phyloP scores from a whole-genome alignment of 2,797 vertebrate species.

The Anniella stebbinsi region DNA sequence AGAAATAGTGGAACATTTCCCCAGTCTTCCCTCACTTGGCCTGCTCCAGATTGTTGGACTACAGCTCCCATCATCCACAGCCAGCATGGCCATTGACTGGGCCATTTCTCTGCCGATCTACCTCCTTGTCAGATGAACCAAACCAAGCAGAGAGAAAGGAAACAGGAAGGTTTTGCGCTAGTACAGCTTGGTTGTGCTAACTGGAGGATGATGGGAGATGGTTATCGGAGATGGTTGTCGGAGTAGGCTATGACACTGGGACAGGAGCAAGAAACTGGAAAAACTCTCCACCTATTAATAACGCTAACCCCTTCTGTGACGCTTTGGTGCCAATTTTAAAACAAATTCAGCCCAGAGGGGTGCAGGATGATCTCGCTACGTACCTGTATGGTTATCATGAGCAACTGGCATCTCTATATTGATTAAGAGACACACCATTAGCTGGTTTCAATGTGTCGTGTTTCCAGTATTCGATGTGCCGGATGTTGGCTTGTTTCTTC shows the following conservation, averaged over 20 bases:
- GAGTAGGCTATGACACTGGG: not conserved
- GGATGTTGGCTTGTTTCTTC: rapidly evolving
- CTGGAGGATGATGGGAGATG: not conserved
- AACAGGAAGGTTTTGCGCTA: no score
- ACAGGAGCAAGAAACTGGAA: not conserved
- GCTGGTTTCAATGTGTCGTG: not conserved
- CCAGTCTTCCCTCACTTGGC: no score
- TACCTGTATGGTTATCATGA: not conserved
- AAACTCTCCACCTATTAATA: not conserved
- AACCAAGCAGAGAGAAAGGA: no score
- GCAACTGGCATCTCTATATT: not conserved
- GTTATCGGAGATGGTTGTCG: no score
- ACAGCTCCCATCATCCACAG: no score
- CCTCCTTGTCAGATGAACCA: no score
- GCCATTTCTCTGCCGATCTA: no score
- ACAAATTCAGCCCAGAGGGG: no score
- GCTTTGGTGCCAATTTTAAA: not conserved
- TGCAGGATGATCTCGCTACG: not conserved
- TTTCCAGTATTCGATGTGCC: not conserved
- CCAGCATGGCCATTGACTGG: no score
- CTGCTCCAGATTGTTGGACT: no score
- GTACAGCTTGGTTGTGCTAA: no score
- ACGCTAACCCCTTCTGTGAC: not conserved
- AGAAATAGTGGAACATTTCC: no score
- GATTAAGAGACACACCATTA: not conserved